These are phyloP conservation scores for Elysia chlorotica DNA, from an alignment of 1,140 invertebrate genomes.

Conservation along the genomic window DNA sequence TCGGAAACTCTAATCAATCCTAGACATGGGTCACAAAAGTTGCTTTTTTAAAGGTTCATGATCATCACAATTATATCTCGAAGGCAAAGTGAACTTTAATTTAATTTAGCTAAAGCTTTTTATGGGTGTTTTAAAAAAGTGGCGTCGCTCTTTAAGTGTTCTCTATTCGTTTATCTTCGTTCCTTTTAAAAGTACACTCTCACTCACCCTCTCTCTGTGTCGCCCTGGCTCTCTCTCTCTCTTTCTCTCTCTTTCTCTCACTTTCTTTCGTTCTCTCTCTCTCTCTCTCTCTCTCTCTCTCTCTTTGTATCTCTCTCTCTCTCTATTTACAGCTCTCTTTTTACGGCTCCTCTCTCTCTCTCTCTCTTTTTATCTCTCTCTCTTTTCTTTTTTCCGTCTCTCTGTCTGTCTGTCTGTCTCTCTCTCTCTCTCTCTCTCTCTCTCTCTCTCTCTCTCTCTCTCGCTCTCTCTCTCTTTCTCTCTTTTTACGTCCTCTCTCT, in stretches of 20 bases:
- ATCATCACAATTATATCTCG: background rate
- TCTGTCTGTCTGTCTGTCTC: background rate
- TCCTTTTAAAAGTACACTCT: background rate
- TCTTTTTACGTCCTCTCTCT: too few relatives aligned
- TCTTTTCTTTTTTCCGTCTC: background rate
- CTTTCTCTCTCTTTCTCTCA: background rate
- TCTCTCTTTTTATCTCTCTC: background rate
- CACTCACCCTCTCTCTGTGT: background rate
- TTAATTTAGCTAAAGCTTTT: background rate
- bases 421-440: background rate
- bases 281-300: background rate
- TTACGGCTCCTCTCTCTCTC: background rate
- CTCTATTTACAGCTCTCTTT: too few relatives aligned
- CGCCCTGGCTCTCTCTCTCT: background rate
- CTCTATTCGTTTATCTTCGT: background rate
- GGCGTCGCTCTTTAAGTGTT: background rate
- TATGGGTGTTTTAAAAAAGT: slow-evolving; percentile 39
- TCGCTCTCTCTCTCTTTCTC: background rate
- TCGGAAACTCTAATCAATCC: too few relatives aligned
- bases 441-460: background rate
- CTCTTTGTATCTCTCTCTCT: background rate
- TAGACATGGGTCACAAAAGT: background rate
- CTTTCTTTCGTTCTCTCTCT: background rate
- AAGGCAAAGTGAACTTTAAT: background rate
- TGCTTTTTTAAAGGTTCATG: background rate